A percentile compares a stretch with the other conserved stretches of the same genome.
Evolutionary conservation across 2,797 vertebrate species (phyloP).

Genomic region (Rhincodon typus): DNA sequence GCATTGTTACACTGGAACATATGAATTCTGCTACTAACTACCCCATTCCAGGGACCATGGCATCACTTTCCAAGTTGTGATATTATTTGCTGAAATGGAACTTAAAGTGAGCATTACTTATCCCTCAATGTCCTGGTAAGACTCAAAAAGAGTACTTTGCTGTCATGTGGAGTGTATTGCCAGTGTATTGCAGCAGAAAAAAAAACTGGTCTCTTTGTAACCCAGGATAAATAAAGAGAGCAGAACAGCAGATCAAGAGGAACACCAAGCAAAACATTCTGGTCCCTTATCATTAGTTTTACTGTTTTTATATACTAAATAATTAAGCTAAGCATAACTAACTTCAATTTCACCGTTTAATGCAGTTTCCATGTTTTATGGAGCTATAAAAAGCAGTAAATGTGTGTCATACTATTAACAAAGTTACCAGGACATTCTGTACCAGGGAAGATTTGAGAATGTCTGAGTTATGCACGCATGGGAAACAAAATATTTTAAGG

Average conservation of each 20-base stretch:
- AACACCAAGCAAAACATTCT: background rate
- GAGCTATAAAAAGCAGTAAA: slow-evolving; percentile 13
- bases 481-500: background rate
- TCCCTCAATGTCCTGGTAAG: background rate
- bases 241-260: background rate
- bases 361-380: slow-evolving; percentile 5
- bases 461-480: background rate
- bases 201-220: background rate
- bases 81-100: background rate
- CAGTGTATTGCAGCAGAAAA: background rate
- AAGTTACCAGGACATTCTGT: background rate
- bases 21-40: background rate
- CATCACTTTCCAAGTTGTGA: background rate
- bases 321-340: background rate
- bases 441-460: too few relatives aligned
- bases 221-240: too few relatives aligned
- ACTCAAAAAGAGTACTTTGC: background rate
- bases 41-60: too few relatives aligned
- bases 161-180: background rate
- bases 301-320: background rate
- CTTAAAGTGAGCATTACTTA: background rate
- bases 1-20: background rate
- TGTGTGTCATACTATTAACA: background rate
- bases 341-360: background rate
- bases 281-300: background rate